Percentiles rank a stretch among this genome's conserved stretches.
Conservation (phyloP, 2,113 vertebrate genomes). For the Petaurus breviceps region DNA sequence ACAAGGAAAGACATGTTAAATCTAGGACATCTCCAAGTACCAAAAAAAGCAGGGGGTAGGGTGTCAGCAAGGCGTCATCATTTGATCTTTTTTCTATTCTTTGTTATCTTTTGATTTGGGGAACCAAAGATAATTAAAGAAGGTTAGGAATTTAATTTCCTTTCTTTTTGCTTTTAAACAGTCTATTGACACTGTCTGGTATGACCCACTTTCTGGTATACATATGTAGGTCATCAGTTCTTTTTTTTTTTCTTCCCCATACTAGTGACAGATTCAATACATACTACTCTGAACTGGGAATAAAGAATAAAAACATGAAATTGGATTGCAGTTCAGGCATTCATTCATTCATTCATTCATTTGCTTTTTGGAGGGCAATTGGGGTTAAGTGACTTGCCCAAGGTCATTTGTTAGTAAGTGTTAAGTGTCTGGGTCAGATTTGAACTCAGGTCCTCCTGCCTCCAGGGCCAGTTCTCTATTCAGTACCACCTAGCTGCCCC, state of each 20-base stretch:
- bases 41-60: conserved; percentile 17
- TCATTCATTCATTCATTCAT: conserved; percentile 28
- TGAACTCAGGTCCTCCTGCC: no score
- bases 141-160: not conserved
- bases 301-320: conserved; percentile 1
- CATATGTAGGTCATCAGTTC: not conserved
- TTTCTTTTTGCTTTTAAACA: not conserved
- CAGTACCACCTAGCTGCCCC: no score
- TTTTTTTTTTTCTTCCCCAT: not conserved
- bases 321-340: not conserved
- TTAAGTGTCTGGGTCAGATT: no score
- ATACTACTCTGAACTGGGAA: conserved; percentile 14
- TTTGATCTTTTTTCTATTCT: conserved; percentile 18
- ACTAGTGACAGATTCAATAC: not conserved
- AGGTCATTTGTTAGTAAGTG: no score
- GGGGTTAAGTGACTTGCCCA: no score
- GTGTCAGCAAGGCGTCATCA: conserved; percentile 20
- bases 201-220: not conserved
- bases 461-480: no score
- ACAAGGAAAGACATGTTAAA: conserved; percentile 53
- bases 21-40: conserved; percentile 42
- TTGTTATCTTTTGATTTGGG: conserved; percentile 25
- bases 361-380: no score
- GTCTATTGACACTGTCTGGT: not conserved
- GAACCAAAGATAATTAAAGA: not conserved